Conservation (phyloP, 2,797 vertebrate species). For the Choloepus didactylus region DNA sequence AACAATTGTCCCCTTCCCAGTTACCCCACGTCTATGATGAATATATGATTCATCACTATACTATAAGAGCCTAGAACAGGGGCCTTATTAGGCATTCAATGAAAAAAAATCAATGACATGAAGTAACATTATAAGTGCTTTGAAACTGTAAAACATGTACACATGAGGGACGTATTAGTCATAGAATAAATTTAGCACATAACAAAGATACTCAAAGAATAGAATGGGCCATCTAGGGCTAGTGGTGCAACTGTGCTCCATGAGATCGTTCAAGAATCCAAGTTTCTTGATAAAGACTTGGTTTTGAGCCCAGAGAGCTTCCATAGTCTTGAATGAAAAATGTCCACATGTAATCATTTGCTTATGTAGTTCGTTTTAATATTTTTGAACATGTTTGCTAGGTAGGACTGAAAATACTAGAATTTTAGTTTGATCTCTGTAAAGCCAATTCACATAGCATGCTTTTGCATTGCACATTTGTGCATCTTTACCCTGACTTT, state of each 20-base stretch:
- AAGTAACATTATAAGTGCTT: not conserved
- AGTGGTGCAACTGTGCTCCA: not conserved
- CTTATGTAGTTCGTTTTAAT: conserved; percentile 25
- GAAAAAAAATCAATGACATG: not conserved
- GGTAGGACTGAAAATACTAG: conserved; percentile 19
- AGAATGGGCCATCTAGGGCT: not conserved
- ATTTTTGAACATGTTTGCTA: conserved; percentile 36
- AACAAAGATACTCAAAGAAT: not conserved
- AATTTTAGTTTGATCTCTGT: conserved; percentile 9
- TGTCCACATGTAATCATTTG: not conserved
- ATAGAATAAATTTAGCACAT: not conserved
- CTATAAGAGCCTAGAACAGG: not conserved
- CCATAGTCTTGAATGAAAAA: conserved; percentile 62
- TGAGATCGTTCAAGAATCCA: not conserved
- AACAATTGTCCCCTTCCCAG: not conserved
- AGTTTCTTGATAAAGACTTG: conserved; percentile 51
- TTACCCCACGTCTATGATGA: not conserved
- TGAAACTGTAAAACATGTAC: not conserved
- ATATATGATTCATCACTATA: not conserved
- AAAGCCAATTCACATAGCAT: not conserved
- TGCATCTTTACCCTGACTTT: not conserved
- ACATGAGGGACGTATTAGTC: not conserved
- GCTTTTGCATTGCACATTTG: not conserved
- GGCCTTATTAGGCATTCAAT: not conserved
- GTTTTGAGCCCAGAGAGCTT: not conserved